A percentile compares a stretch with the other conserved stretches of the same genome.
These are phyloP conservation scores for Netelia virgata DNA, from an alignment of 2,888 invertebrate genomes.

Conservation along the genomic window DNA sequence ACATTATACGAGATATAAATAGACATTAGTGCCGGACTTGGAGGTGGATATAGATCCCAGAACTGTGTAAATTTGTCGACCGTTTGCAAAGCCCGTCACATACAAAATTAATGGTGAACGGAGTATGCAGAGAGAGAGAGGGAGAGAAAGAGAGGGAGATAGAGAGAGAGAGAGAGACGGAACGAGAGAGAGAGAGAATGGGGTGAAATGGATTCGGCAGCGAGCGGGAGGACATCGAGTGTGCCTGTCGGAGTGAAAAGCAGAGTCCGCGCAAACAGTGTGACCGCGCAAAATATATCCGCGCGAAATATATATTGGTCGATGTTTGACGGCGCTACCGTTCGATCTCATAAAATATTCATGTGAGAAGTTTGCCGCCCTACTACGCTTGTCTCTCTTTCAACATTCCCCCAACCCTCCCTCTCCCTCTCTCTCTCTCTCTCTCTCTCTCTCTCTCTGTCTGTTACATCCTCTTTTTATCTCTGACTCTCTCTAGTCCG, in stretches of 20 bases:
- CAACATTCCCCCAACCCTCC: constrained; percentile 10
- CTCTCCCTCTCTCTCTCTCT: neutral
- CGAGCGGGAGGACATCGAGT: neutral
- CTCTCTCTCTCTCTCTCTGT: neutral
- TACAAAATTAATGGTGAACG: constrained; percentile 21
- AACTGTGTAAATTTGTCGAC: constrained; percentile 30
- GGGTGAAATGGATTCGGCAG: neutral
- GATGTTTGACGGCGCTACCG: constrained; percentile 55
- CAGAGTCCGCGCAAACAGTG: constrained; percentile 49
- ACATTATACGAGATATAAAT: neutral
- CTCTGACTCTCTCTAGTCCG: constrained; percentile 18
- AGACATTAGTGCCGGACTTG: neutral
- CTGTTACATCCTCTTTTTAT: constrained; percentile 2
- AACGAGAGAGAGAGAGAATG: constrained; percentile 22
- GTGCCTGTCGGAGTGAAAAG: constrained; percentile 35
- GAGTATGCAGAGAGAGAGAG: constrained; percentile 18
- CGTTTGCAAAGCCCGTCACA: constrained; percentile 9
- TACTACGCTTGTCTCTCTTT: neutral
- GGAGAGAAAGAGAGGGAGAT: constrained; percentile 21
- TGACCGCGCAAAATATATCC: constrained; percentile 52
- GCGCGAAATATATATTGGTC: constrained; percentile 45
- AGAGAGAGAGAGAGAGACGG: constrained; percentile 44
- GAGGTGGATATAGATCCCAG: constrained; percentile 1
- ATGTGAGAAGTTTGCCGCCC: constrained; percentile 60
- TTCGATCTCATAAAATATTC: constrained; percentile 67